Evolutionary conservation across 2,888 invertebrate species (phyloP).

Genomic region (Lottia gigantea): DNA sequence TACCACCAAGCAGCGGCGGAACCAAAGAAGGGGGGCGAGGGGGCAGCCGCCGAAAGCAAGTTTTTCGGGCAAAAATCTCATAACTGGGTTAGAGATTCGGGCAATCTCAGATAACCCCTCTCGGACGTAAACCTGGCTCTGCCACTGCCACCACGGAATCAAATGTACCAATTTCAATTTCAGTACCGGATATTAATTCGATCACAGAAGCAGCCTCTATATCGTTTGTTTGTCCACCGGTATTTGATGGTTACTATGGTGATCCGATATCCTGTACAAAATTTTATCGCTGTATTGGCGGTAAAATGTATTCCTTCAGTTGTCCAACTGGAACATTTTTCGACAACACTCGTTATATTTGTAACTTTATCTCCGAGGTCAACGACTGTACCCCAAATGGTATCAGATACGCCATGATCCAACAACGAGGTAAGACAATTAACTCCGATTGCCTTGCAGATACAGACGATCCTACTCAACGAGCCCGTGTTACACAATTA

Average conservation of each 20-base stretch:
- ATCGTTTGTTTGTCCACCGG: slow-evolving; percentile 23
- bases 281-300: slow-evolving; percentile 28
- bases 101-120: no score
- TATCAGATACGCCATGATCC: not conserved
- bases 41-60: no score
- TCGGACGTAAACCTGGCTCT: no score
- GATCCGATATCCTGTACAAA: slow-evolving; percentile 25
- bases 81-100: no score
- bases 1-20: no score
- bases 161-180: not conserved
- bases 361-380: slow-evolving; percentile 19
- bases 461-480: no score
- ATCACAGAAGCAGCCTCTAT: not conserved
- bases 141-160: no score
- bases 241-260: slow-evolving; percentile 24
- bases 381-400: slow-evolving; percentile 14
- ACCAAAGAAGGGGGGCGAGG: no score
- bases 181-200: slow-evolving; percentile 8
- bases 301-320: slow-evolving; percentile 26
- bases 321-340: slow-evolving; percentile 32
- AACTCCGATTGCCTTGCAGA: no score
- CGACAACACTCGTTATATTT: slow-evolving; percentile 17
- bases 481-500: no score
- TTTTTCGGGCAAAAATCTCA: no score
- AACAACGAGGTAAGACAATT: not conserved